A percentile compares a stretch with the other conserved stretches of the same genome.
phyloP scores from a whole-genome alignment of 2,888 invertebrate genomes.

The Allolobophora icterica region DNA sequence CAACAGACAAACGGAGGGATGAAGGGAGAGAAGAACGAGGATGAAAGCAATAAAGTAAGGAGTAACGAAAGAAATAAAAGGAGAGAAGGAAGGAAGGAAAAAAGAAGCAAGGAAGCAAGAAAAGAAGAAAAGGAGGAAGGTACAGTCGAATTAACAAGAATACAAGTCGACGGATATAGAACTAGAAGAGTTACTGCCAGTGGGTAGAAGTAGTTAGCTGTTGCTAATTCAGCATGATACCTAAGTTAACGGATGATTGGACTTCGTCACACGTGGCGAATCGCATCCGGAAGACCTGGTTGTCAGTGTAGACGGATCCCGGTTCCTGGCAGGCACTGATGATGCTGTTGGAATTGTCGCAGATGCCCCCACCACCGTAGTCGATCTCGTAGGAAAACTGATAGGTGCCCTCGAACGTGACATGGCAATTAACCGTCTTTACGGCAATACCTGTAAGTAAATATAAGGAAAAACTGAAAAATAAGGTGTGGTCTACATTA shows the following conservation, averaged over 20 bases:
- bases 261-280: conserved; percentile 78
- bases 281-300: conserved; percentile 93
- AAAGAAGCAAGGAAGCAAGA: too few relatives aligned
- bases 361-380: conserved; percentile 67
- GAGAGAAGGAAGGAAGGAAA: too few relatives aligned
- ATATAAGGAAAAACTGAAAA: background rate
- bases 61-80: too few relatives aligned
- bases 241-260: conserved; percentile 53
- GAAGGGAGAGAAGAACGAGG: too few relatives aligned
- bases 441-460: conserved; percentile 50
- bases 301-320: conserved; percentile 93
- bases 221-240: conserved; percentile 46
- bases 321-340: conserved; percentile 92
- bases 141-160: too few relatives aligned
- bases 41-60: too few relatives aligned
- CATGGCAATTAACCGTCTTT: conserved; percentile 59
- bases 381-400: conserved; percentile 62
- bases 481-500: background rate
- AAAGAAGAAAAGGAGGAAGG: too few relatives aligned
- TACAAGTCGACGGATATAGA: too few relatives aligned
- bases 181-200: too few relatives aligned
- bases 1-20: too few relatives aligned
- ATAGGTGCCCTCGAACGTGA: conserved; percentile 63
- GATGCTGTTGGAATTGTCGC: conserved; percentile 82
- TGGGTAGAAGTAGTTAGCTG: too few relatives aligned